phyloP scores from a whole-genome alignment of 2,888 invertebrate genomes.

The Epinotia ramella region DNA sequence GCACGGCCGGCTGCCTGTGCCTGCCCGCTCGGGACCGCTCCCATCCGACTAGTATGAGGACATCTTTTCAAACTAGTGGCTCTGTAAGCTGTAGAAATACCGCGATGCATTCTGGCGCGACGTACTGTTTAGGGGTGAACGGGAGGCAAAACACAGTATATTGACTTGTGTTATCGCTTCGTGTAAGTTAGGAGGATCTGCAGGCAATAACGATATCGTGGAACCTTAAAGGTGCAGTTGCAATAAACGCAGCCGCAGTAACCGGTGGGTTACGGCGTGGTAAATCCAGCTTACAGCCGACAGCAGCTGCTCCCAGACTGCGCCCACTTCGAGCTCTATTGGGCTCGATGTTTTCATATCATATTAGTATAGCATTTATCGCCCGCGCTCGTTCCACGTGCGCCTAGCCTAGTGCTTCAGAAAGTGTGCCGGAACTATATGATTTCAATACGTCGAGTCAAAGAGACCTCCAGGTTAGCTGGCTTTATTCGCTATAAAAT shows the following conservation, averaged over 20 bases:
- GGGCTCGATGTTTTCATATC: not conserved
- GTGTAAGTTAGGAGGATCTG: not conserved
- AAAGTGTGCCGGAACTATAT: too few relatives aligned
- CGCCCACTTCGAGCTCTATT: not conserved
- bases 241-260: not conserved
- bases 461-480: not conserved
- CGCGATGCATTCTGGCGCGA: not conserved
- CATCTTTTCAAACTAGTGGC: not conserved
- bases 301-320: not conserved
- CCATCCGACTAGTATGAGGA: not conserved
- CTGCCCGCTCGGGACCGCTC: not conserved
- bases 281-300: not conserved
- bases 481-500: conserved; percentile 4
- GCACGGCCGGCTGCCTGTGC: not conserved
- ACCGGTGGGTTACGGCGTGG: too few relatives aligned
- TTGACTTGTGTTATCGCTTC: not conserved
- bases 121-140: not conserved
- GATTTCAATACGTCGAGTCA: not conserved
- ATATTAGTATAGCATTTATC: not conserved
- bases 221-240: not conserved
- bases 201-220: not conserved
- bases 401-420: not conserved
- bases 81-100: not conserved
- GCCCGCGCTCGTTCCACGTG: too few relatives aligned
- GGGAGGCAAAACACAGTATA: not conserved